Evolutionary conservation across 2,113 vertebrate genomes (phyloP).

Genomic region (Stictonetta naevosa): DNA sequence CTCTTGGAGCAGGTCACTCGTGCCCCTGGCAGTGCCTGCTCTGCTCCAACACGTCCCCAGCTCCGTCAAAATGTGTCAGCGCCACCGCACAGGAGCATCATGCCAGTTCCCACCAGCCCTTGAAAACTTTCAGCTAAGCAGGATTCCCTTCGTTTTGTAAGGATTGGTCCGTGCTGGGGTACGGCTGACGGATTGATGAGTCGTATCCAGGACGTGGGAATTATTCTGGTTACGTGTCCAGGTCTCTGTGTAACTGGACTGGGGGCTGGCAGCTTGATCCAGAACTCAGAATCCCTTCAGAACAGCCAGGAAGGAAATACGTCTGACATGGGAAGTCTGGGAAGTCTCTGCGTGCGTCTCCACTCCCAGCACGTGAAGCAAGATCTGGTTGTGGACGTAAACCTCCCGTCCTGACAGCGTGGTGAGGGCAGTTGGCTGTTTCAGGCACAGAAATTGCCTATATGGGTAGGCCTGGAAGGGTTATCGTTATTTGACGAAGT

Average conservation of each 20-base stretch:
- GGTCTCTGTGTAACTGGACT: background rate
- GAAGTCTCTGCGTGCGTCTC: background rate
- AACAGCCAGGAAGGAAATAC: background rate
- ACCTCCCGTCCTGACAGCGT: fast-evolving
- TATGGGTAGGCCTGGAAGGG: background rate
- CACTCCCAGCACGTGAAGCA: fast-evolving
- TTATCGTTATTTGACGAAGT: background rate
- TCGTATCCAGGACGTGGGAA: background rate
- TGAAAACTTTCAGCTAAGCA: background rate
- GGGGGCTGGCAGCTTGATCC: background rate
- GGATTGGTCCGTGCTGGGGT: background rate
- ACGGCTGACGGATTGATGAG: background rate
- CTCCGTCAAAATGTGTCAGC: background rate
- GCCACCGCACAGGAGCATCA: fast-evolving
- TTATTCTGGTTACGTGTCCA: background rate
- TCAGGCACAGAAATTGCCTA: background rate
- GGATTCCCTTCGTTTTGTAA: background rate
- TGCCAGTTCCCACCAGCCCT: background rate
- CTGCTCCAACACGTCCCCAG: background rate
- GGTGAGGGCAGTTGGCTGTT: fast-evolving
- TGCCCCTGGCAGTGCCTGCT: background rate
- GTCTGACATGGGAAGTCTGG: background rate
- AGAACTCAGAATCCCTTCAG: background rate
- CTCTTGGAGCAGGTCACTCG: background rate
- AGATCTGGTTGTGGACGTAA: background rate